A percentile compares a stretch with the other conserved stretches of the same genome.
These are phyloP conservation scores for Chrysotoxum bicinctum DNA, from an alignment of 2,888 invertebrate genomes.

Conservation along the genomic window DNA sequence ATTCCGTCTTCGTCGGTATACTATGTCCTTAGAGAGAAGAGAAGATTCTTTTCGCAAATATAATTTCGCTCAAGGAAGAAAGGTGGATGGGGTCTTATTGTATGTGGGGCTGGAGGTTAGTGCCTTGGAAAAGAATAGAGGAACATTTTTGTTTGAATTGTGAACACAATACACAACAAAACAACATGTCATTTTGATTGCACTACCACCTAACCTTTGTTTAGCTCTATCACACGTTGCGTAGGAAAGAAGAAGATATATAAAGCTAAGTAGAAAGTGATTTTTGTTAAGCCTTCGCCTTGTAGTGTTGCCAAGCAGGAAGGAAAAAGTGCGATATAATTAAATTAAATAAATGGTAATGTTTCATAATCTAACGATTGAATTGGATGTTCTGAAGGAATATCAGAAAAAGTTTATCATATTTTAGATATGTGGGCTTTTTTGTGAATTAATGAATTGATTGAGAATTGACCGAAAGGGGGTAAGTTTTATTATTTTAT, in stretches of 20 bases:
- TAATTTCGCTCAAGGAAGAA: conserved; percentile 17
- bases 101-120: background rate
- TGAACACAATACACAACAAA: background rate
- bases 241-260: background rate
- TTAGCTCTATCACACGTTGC: background rate
- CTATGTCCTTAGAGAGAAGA: background rate
- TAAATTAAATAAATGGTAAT: too few species aligned
- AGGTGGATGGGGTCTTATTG: background rate
- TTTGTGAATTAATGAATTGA: too few species aligned
- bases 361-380: too few species aligned
- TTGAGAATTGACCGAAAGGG: too few species aligned
- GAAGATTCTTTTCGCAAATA: conserved; percentile 23
- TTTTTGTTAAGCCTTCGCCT: background rate
- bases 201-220: background rate
- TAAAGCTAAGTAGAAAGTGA: conserved; percentile 3
- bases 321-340: too few species aligned
- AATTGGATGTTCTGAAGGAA: too few species aligned
- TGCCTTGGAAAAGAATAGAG: background rate
- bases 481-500: too few species aligned
- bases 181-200: background rate
- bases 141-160: background rate
- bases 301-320: conserved; percentile 32
- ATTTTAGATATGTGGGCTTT: too few species aligned
- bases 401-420: too few species aligned
- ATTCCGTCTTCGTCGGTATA: background rate